Base-by-base conservation (phyloP, 1,140 invertebrate species). In the Sycophila sp. region DNA sequence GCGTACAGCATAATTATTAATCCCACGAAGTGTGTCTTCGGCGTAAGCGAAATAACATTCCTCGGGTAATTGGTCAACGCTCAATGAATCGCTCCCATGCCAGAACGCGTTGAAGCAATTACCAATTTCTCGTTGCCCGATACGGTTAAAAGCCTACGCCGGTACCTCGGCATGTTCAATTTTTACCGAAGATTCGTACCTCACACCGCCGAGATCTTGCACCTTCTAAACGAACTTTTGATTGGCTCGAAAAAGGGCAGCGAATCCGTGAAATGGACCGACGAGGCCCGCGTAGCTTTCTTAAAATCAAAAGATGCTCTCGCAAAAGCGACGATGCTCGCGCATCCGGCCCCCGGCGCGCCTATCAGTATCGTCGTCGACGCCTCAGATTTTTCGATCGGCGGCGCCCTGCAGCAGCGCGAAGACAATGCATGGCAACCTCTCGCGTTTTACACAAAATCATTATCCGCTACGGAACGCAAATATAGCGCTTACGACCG, bases 361-460 rank as follows among this genome's bases (percentile, higher is more conserved):
- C 7, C 30, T 2, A 11, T 63, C 19, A 67, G 7, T 69, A 34
- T 79, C 8, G 58, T 60, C 4, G 38, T 53, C 11, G 77, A 80
- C 38, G 76, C 77, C 0, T 79, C 77, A 1, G 71, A 76, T 47
- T 47, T 22, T n/a, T 73, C 71, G 5, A 34, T 74, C 10, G 75
- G 74, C 5, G 74, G 56, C 4, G 70, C 49, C 3, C 24, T 80
- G 47, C 66, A 76, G 40, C 80, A 83, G 72, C 30, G 38, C 8
- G 49, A 49, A n/a, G 28, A 73, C 7, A 59, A 71, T 8, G 58
- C 32, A 3, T 78, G 76, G 75, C 38, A 76, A 73, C 85, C 85
- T 6, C 65, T 87, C 0, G 80, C 67, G 10, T 87, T 87, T 71
- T 86, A 82, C 63, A 82, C 78, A 10, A 80, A 73, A 56, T 81